Conservation (phyloP, 2,797 vertebrate species). For the Acrossocheilus wenchowensis region DNA sequence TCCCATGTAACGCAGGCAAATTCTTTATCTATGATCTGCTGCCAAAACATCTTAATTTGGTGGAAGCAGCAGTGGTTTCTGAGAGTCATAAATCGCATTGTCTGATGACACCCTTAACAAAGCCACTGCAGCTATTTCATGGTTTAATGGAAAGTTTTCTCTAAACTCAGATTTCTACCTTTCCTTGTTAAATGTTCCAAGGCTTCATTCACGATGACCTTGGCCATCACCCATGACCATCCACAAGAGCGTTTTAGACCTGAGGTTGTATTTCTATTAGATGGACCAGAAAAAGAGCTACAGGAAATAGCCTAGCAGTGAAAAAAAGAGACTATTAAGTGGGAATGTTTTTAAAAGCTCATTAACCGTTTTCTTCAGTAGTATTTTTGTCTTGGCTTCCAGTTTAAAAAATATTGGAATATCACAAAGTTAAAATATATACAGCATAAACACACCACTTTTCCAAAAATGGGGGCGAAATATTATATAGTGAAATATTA, state of each 20-base stretch:
- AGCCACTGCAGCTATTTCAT: not conserved
- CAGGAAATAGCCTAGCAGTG: not conserved
- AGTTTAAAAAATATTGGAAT: not conserved
- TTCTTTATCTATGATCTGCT: slow-evolving; percentile 25
- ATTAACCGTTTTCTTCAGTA: not conserved
- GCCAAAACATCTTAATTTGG: slow-evolving; percentile 41
- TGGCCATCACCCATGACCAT: not conserved
- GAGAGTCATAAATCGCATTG: slow-evolving; percentile 30
- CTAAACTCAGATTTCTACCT: not conserved
- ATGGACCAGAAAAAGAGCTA: not conserved
- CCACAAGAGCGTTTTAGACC: not conserved
- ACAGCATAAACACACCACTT: too few relatives aligned
- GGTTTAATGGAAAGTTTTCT: slow-evolving; percentile 6
- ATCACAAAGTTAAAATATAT: not conserved
- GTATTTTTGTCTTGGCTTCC: not conserved
- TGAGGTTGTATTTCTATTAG: not conserved
- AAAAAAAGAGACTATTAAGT: not conserved
- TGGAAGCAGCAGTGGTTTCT: slow-evolving; percentile 32
- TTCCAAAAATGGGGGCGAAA: not conserved
- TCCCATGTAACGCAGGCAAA: not conserved
- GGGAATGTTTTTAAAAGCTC: slow-evolving; percentile 5
- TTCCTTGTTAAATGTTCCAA: slow-evolving; percentile 27
- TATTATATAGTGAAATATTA: not conserved
- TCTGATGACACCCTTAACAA: slow-evolving; percentile 9
- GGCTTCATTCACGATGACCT: not conserved